A percentile compares a stretch with the other conserved stretches of the same genome.
These are phyloP conservation scores for Hyles vespertilio DNA, from an alignment of 1,140 invertebrate genomes.

Conservation along the genomic window DNA sequence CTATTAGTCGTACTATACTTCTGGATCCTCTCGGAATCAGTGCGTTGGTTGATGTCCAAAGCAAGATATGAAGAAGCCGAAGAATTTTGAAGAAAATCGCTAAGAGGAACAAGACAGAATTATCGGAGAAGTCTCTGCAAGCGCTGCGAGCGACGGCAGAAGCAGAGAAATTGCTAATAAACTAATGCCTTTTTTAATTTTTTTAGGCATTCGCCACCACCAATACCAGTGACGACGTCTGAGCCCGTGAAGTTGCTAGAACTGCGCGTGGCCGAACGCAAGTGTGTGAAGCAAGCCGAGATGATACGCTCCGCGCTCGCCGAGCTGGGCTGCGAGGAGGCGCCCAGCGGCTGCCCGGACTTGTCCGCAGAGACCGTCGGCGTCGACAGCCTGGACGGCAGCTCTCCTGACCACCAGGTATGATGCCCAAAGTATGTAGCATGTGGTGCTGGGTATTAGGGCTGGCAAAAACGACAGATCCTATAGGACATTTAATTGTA, in stretches of 20 bases:
- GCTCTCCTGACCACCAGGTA: conserved; percentile 68
- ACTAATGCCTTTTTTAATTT: conserved; percentile 4
- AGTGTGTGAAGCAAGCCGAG: conserved; percentile 86
- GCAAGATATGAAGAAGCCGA: conserved; percentile 80
- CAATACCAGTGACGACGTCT: conserved; percentile 49
- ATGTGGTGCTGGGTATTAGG: too few relatives aligned
- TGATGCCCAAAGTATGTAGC: too few relatives aligned
- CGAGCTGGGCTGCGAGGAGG: conserved; percentile 89
- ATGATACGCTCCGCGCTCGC: conserved; percentile 89
- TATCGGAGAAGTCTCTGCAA: conserved; percentile 76
- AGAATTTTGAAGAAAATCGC: conserved; percentile 79
- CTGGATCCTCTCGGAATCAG: conserved; percentile 79
- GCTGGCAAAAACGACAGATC: too few relatives aligned
- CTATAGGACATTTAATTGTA: too few relatives aligned
- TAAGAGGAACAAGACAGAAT: conserved; percentile 79
- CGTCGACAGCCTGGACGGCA: conserved; percentile 59
- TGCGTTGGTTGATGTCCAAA: conserved; percentile 85
- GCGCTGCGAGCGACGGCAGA: too few relatives aligned
- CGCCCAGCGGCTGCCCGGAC: conserved; percentile 88
- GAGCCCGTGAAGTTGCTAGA: conserved; percentile 63
- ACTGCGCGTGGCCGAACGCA: conserved; percentile 87
- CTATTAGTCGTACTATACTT: conserved; percentile 80
- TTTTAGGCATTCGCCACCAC: conserved; percentile 65
- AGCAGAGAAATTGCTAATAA: too few relatives aligned
- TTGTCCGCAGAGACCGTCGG: conserved; percentile 64